Base-by-base conservation (phyloP, 2,888 invertebrate genomes). In the Dicyrtomina minuta region DNA sequence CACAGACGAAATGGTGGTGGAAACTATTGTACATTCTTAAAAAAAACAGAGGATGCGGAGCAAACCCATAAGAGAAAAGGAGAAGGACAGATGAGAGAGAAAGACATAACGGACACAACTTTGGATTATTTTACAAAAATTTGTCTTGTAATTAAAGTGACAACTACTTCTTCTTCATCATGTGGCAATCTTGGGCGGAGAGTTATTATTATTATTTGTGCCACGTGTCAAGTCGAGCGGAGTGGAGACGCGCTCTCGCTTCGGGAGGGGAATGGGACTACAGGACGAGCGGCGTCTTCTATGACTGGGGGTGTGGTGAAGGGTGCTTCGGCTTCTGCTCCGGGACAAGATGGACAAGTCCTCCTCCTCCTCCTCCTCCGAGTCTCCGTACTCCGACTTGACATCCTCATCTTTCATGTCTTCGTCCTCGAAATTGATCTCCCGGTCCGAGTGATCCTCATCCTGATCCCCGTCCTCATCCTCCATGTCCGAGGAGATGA, bases 161-260 rank as follows among this genome's bases (percentile, higher is more conserved):
- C n/a, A n/a, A n/a, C n/a, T n/a, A n/a, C n/a, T n/a, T n/a, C n/a
- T n/a, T n/a, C n/a, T n/a, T 44, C 20, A 33, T 67, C 49, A 67
- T 49, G 67, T 67, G 59, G 67, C 67, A 59, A 70, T 70, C 59
- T 70, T 70, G 10, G 69, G 62, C 33, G 77, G 73, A 61, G 74
- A 72, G 61, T 72, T 74, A 44, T 61, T 62, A 26, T 62, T 46
- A 24, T 62, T 41, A 67, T 70, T 68, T 41, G 75, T 73, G 51
- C 65, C 69, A 44, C 75, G 64, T 51, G 77, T 75, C 43, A 77
- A 71, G 70, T 77, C 77, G 49, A 77, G 68, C 6, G 77, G 77
- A 43, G 77, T 77, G 27, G 74, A 70, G 20, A 75, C 75, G 39
- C 74, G 66, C 53, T 72, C 73, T 60, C 70, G 46, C 58, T 75